Evolutionary conservation across 1,140 invertebrate genomes (phyloP), one percentile per base, ranked within the genome.

Genomic region (Drosophila quadrilineata): DNA sequence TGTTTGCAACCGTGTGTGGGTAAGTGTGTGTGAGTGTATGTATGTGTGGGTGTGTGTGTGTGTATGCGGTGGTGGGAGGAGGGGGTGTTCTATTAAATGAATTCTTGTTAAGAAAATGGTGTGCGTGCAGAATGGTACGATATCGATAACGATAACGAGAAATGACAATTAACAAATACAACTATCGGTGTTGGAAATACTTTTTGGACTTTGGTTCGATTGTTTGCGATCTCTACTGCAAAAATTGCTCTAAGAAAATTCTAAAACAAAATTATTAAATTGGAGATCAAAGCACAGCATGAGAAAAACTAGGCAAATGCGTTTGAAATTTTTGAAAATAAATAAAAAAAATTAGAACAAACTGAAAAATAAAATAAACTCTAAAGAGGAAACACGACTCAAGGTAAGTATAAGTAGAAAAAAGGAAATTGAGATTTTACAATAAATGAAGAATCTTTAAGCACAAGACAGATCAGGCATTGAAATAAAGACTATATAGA

Each of bases 41-140:
- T n/a, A n/a, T n/a, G n/a, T 22, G n/a, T n/a, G 41, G 14, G 14
- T 12, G 36, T n/a, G 21, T 12, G 24, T 24, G 60, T 14, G n/a
- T 28, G 31, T 6, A 48, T 60, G 6, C 17, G 49, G 29, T 36
- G 35, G 38, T 57, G n/a, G n/a, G n/a, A n/a, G n/a, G n/a, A n/a
- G n/a, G n/a, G n/a, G n/a, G 60, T 56, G 5, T 45, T 33, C 16
- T 14, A 38, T 26, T 22, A 24, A 41, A 40, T 48, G 12, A 29
- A 3, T 22, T n/a, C n/a, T 16, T 12, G 28, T 29, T 29, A 29
- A 12, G 10, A 35, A 49, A 52, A 28, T 40, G 12, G 29, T 45
- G 56, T 60, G 56, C 63, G 63, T 66, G 63, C 63, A 66, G n/a
- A 66, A 45, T 59, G 63, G 29, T 35, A 65, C 46, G 56, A 59